Percentiles rank a stretch among this genome's conserved stretches.
Conservation (phyloP, 1,140 invertebrate species). For the Pristionchus pacificus region DNA sequence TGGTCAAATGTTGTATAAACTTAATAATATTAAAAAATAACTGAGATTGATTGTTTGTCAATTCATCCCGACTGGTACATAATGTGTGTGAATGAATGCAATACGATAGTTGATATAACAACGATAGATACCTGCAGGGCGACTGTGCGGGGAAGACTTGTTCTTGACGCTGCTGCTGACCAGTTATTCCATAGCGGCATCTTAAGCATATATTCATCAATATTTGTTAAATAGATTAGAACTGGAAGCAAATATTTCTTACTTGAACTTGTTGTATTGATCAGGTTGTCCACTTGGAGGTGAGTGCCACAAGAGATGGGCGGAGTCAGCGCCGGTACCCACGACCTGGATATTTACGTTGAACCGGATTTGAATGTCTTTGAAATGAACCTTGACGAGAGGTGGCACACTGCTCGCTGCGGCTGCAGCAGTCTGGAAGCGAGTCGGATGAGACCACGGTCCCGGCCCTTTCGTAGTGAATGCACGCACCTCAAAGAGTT, state of each 20-base stretch:
- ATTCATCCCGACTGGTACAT: no score
- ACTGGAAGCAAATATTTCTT: no score
- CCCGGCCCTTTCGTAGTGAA: slow-evolving; percentile 50
- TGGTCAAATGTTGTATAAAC: no score
- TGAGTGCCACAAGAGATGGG: slow-evolving; percentile 56
- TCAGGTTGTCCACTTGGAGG: slow-evolving; percentile 33
- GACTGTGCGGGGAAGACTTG: slow-evolving; percentile 53
- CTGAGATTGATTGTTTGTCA: no score
- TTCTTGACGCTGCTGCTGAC: slow-evolving; percentile 40
- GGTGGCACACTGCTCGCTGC: slow-evolving; percentile 3
- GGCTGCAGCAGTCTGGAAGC: slow-evolving; percentile 45
- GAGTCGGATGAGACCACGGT: slow-evolving; percentile 52
- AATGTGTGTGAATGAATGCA: no score
- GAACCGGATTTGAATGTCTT: no score
- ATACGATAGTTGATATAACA: no score
- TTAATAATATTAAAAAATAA: no score
- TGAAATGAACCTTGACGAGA: background rate
- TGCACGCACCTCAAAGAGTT: slow-evolving; percentile 37
- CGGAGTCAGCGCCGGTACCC: slow-evolving; percentile 46
- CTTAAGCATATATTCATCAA: no score
- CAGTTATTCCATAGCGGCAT: slow-evolving; percentile 45
- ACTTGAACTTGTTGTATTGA: slow-evolving; percentile 53
- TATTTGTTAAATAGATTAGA: no score
- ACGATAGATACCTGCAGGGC: slow-evolving; percentile 40
- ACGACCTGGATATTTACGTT: no score